Base-by-base conservation (phyloP, 2,113 vertebrate genomes). In the Trachemys scripta region DNA sequence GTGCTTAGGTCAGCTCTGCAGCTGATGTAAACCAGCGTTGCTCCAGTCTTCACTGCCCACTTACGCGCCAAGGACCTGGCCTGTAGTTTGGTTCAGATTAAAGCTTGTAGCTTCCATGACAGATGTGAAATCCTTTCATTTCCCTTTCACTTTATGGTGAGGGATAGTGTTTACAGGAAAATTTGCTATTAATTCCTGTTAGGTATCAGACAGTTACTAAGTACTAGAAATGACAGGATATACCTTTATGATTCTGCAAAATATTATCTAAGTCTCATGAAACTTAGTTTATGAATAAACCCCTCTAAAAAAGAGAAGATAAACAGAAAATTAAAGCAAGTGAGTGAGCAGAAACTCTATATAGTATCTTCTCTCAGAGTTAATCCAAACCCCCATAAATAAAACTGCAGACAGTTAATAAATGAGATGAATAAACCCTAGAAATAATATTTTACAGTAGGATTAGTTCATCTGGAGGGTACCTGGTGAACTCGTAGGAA, bases 401-500 rank as follows among this genome's bases (percentile, higher is more conserved):
- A 94, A 95, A 96, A 92, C 84, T 57, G 51, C 92, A 89, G 85
- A 94, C 82, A 96, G 98, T 98, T 98, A 98, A 98, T 98, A 98
- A 98, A 98, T 98, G 98, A 98, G 95, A 97, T 96, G 96, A 98
- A 99, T 98, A 98, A 99, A 98, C 97, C 98, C 98, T 97, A 98
- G 98, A 99, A 99, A 98, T 98, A 99, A 98, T 99, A 98, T 98
- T 99, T 99, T 98, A 98, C 35, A 98, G 97, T 98, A 98, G 98
- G 97, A 98, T 99, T 99, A 98, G 98, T 99, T 99, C 98, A 99
- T 98, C 98, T 98, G 95, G 97, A 98, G 98, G 98, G 97, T 98
- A 96, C 89, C 78, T 96, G 84, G 94, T 97, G 92, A 99, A 98
- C 98, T 99, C 98, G 93, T 98, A 97, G 96, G 98, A 96, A 98